These are phyloP conservation scores for Galeopterus variegatus DNA, from an alignment of 2,113 vertebrate genomes.

Conservation along the genomic window DNA sequence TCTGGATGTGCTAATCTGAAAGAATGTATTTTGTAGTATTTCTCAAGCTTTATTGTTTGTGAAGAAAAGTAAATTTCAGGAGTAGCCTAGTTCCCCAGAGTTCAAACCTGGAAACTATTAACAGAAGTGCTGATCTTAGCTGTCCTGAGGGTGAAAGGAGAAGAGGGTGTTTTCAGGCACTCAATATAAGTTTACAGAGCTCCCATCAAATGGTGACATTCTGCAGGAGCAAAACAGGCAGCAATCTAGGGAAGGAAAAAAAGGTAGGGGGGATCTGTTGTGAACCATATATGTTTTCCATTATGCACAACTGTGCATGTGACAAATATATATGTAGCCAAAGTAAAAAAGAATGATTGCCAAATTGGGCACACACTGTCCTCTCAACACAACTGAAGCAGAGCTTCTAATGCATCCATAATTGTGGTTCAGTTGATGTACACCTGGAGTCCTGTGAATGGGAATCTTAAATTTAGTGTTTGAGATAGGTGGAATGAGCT, in stretches of 20 bases:
- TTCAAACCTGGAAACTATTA: slow-evolving; percentile 77
- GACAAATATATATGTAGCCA: neutral
- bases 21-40: slow-evolving; percentile 15
- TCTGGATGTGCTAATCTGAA: neutral
- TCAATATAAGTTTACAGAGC: slow-evolving; percentile 67
- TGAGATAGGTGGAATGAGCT: neutral
- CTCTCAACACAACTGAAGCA: neutral
- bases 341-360: neutral
- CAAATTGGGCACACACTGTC: neutral
- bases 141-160: slow-evolving; percentile 36
- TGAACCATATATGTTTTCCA: neutral
- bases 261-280: neutral
- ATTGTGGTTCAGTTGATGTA: neutral
- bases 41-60: slow-evolving; percentile 49
- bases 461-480: slow-evolving; percentile 32
- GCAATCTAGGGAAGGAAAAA: slow-evolving; percentile 42
- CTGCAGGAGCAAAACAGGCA: slow-evolving; percentile 30
- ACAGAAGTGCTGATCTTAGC: slow-evolving; percentile 70
- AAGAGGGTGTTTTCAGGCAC: slow-evolving; percentile 42
- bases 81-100: slow-evolving; percentile 13
- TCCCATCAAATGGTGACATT: slow-evolving; percentile 50
- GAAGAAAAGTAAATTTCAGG: slow-evolving; percentile 65
- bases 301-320: neutral
- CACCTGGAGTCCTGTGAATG: neutral
- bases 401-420: neutral